Evolutionary conservation across 2,797 vertebrate species (phyloP), one percentile per base, ranked within the genome.

Genomic region (Poecilia wingei): DNA sequence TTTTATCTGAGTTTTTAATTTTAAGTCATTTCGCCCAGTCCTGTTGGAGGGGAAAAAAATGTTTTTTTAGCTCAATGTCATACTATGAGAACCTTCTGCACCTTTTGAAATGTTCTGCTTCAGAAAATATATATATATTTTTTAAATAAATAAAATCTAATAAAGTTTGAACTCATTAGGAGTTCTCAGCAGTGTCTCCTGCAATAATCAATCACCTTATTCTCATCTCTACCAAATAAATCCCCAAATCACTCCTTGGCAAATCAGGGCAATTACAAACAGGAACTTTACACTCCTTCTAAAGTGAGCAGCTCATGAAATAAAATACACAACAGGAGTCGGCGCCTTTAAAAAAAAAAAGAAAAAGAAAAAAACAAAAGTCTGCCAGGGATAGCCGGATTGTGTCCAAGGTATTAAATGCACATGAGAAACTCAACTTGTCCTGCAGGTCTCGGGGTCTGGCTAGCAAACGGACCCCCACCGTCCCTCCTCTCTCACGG

Each of bases 391-490:
- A 79, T 1, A 2, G 46, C 74, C 18, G 83, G 79, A 77, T 36
- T n/a, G 43, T 61, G 49, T 84, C 74, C 87, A 82, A 78, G 57
- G 84, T 57, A 79, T 84, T 61, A 83, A 88, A 90, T 3, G 45
- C 70, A 89, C 82, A 86, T n/a, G 79, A 88, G 83, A 71, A 72
- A 82, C 83, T 85, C 47, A 57, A 86, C 84, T 81, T 51, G 79
- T 83, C 78, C 14, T 69, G 84, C 86, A 84, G 85, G 85, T 89
- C 84, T 82, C 66, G 53, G 66, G 79, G 71, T 77, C 69, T 64
- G 73, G 74, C 80, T 75, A 79, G 82, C 77, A 79, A 87, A 89
- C 70, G 3, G 76, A 83, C 83, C 83, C 89, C 84, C 49, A 51
- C 25, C 49, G 3, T 13, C 20, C 41, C 84, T 82, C 77, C 79